Base-by-base conservation (phyloP, 2,888 invertebrate species). In the Priocnemis perturbator region DNA sequence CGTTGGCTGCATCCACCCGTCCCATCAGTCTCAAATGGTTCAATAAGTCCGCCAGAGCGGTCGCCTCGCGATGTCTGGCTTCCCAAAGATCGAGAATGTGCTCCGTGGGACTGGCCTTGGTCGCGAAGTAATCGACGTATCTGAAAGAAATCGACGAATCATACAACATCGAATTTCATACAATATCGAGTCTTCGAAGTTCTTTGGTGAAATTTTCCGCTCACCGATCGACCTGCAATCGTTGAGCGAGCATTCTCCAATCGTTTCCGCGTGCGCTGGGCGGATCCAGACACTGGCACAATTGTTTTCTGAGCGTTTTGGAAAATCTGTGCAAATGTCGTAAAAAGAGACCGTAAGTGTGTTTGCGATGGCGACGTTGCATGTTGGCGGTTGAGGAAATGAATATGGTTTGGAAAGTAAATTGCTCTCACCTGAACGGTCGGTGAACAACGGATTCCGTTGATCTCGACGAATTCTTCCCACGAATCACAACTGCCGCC, bases 51-150 rank as follows among this genome's bases (percentile, higher is more conserved):
- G 95, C 93, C 76, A 96, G 90, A 85, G 96, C 95, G 78, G 93
- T 94, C 65, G 93, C 93, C 83, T 95, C 94, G 75, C 95, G 92
- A 89, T 95, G 93, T 75, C 97, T 92, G 72, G 97, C 97, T 89
- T 98, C 96, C 97, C 97, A 98, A 81, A 98, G 90, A 89, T 97
- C 97, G 83, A 98, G 91, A 81, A 98, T 96, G 88, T 96, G 96
- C 87, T 98, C 98, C 45, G 98, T 97, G 3, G 98, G 98, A 74
- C 97, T 97, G 67, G 95, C 93, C 86, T 98, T 97, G 61, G 97
- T 96, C 53, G 97, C 97, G 89, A 98, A 98, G 90, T 96, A 98
- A 87, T 97, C 97, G 82, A 97, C 96, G 88, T 97, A 97, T 70
- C 84, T 84, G 73, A 2, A 37, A 50, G 44, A 56, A 68, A 11